Evolutionary conservation across 2,113 vertebrate genomes (phyloP).

Genomic region (Cervus canadensis): DNA sequence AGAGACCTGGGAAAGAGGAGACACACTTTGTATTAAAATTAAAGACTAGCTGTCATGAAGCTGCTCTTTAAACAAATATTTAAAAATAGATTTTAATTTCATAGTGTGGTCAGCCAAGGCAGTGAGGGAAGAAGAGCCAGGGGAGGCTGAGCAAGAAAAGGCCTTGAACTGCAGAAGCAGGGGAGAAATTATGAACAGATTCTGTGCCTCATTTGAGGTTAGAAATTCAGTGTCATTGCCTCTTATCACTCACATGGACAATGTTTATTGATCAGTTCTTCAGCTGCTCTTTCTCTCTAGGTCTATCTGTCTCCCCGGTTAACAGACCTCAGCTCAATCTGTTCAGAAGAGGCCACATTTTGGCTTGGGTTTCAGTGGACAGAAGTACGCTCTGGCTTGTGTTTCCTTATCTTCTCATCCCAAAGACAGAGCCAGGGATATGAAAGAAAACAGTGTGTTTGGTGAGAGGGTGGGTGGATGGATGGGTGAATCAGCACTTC

Average conservation of each 20-base stretch:
- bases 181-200: too few species aligned
- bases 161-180: accelerated
- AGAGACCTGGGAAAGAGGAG: not conserved
- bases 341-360: not conserved
- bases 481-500: not conserved
- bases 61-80: not conserved
- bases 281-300: not conserved
- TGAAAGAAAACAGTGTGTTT: not conserved
- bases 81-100: not conserved
- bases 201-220: not conserved
- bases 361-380: slow-evolving; percentile 1
- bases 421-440: not conserved
- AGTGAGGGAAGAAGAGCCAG: not conserved
- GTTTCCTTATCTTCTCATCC: not conserved
- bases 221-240: not conserved
- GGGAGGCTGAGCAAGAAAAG: not conserved
- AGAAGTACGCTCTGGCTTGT: not conserved
- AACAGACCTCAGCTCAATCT: not conserved
- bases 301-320: not conserved
- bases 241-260: not conserved
- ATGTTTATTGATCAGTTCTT: not conserved
- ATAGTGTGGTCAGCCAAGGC: not conserved
- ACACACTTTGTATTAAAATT: not conserved
- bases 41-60: not conserved
- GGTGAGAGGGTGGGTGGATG: not conserved